Evolutionary conservation across 2,888 invertebrate species (phyloP).

Genomic region (Spatulosminthurus flaviceps): DNA sequence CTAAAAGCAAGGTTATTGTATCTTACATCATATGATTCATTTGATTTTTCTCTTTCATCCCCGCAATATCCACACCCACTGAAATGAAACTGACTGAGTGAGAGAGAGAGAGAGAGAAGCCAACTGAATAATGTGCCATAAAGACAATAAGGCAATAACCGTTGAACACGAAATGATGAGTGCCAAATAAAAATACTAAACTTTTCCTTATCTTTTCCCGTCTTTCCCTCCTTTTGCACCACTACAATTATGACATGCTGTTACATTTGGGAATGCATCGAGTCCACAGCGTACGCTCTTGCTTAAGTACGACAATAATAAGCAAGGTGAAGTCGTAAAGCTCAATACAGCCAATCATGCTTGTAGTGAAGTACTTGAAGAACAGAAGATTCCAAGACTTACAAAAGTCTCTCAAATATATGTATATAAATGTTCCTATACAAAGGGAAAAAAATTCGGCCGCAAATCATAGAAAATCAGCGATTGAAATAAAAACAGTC

Average conservation of each 20-base stretch:
- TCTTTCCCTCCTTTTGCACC: not conserved
- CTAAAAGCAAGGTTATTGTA: constrained; percentile 18
- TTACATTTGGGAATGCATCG: too few species aligned
- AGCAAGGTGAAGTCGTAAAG: too few species aligned
- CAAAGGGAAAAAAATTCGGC: constrained; percentile 6
- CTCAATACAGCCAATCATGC: too few species aligned
- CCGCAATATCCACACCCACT: constrained; percentile 13
- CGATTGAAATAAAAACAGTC: not conserved
- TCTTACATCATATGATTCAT: constrained; percentile 18
- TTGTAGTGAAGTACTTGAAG: too few species aligned
- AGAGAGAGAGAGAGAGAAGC: not conserved
- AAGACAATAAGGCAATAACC: constrained; percentile 31
- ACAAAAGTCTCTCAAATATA: too few species aligned
- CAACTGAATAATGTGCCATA: constrained; percentile 17
- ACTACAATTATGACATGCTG: too few species aligned
- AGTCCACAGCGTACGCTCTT: too few species aligned
- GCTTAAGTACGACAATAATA: too few species aligned
- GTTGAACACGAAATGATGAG: constrained; percentile 23
- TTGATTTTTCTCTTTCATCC: constrained; percentile 7
- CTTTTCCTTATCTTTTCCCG: not conserved
- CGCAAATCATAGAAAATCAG: constrained; percentile 3
- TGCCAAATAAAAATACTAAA: constrained; percentile 18
- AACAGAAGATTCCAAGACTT: too few species aligned
- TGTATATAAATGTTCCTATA: not conserved
- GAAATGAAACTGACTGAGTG: constrained; percentile 18